These are phyloP conservation scores for Cynocephalus volans DNA, from an alignment of 2,113 vertebrate species.

Conservation along the genomic window DNA sequence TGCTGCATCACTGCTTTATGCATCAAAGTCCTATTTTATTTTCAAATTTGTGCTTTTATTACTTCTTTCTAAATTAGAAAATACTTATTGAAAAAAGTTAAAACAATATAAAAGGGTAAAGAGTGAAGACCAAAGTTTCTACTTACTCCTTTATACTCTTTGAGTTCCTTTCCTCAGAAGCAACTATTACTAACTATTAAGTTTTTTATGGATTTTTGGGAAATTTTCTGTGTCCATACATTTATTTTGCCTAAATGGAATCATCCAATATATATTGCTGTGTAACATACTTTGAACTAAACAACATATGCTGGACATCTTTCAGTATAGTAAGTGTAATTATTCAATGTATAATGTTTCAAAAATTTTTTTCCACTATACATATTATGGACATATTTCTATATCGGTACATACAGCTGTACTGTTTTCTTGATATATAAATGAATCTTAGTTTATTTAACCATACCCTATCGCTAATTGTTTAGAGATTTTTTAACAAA, in stretches of 20 bases:
- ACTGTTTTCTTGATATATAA: not conserved
- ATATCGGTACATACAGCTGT: not conserved
- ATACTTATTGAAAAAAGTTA: not conserved
- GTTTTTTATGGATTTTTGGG: not conserved
- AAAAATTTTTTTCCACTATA: not conserved
- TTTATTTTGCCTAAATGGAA: slow-evolving; percentile 39
- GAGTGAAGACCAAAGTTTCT: not conserved
- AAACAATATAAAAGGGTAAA: not conserved
- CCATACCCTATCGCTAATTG: slow-evolving; percentile 3
- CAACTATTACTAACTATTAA: not conserved
- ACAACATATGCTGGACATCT: not conserved
- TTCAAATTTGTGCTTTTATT: slow-evolving; percentile 30
- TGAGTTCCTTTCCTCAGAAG: not conserved
- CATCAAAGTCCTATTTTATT: slow-evolving; percentile 7
- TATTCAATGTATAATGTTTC: not conserved
- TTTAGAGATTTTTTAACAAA: not conserved
- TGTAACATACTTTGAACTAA: not conserved
- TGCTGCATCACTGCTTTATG: slow-evolving; percentile 38
- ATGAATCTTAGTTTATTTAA: slow-evolving; percentile 56
- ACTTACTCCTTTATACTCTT: not conserved
- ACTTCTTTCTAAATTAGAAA: slow-evolving; percentile 64
- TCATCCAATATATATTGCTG: not conserved
- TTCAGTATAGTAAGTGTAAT: slow-evolving; percentile 23
- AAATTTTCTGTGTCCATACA: not conserved
- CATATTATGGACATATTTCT: not conserved